These are phyloP conservation scores for Caenorhabditis afra DNA, from an alignment of 2,888 invertebrate genomes.

Conservation along the genomic window DNA sequence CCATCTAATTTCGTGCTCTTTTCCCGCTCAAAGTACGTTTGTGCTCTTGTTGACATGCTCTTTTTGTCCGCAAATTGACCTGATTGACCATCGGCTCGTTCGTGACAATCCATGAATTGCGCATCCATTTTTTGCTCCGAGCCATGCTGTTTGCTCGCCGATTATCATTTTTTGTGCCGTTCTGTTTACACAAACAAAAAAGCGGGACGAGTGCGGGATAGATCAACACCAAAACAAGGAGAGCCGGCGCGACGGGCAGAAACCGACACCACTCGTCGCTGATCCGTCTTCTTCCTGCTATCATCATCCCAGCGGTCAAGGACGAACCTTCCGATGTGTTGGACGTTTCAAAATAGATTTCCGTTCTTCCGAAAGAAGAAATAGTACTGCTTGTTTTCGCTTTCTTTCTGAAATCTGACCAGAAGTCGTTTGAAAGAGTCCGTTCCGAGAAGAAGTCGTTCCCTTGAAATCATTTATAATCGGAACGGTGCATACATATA, in stretches of 20 bases:
- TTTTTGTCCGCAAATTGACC: slow-evolving; percentile 36
- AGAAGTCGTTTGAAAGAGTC: no score
- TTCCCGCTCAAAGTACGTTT: slow-evolving; percentile 5
- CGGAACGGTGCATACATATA: slow-evolving; percentile 7
- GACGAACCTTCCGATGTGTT: no score
- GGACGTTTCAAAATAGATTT: no score
- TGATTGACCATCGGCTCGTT: slow-evolving; percentile 19
- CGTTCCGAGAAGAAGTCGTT: no score
- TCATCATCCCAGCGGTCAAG: no score
- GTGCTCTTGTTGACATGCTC: slow-evolving; percentile 8
- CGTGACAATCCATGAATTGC: slow-evolving; percentile 53
- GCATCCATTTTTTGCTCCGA: slow-evolving; percentile 41
- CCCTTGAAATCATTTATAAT: neutral
- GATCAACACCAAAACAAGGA: slow-evolving; percentile 53
- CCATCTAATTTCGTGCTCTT: neutral
- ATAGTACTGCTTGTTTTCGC: no score
- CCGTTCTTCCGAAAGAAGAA: no score
- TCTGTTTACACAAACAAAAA: slow-evolving; percentile 50
- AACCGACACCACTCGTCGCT: slow-evolving; percentile 9
- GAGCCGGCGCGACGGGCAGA: neutral
- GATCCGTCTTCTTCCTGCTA: no score
- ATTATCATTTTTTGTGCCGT: slow-evolving; percentile 54
- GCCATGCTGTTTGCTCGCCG: slow-evolving; percentile 45
- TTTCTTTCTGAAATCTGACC: no score
- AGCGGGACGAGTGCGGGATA: slow-evolving; percentile 29